Evolutionary conservation across 2,113 vertebrate genomes (phyloP), one percentile per base, ranked within the genome.

Genomic region (Falcunculus frontatus): DNA sequence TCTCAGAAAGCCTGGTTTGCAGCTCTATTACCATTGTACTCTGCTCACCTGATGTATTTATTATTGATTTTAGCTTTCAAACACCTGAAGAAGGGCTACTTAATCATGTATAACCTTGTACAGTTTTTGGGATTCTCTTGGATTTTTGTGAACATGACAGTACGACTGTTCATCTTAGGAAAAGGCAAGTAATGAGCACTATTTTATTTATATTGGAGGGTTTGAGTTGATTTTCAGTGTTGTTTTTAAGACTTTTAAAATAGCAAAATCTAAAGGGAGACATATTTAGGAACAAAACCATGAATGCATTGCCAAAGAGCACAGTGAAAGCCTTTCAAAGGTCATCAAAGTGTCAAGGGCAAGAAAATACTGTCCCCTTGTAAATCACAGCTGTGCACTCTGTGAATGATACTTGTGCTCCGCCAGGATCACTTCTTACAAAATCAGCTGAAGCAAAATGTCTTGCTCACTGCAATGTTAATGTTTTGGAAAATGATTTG

Each of bases 111-210:
- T 76, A 99, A 99, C 88, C 97, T 99, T 18, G 99, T 99, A 13
- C 99, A 99, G 97, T 99, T 99, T 90, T 96, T 99, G 95, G 99
- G 99, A 47, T 99, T 99, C 97, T 99, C 99, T 17, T 99, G 99
- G 99, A 98, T 99, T 95, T 99, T 99, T 93, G 98, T 99, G 95
- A 99, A 99, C 97, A 98, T 99, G 99, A 99, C 99, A 7, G 98
- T 99, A 75, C 98, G 99, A 21, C 98, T 99, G 57, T 98, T 99
- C 84, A 99, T 99, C 84, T 97, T 99, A 37, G 98, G 98, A 75
- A 98, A 98, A 99, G 99, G 99, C 98, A 96, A 98, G 98, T 97
- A 86, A 78, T 21, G 22, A 60, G 42, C 47, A 29, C 77, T 55
- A 2, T 44, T 50, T 20, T 75, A 30, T 73, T 89, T 70, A 50